Conservation (phyloP, 1,140 invertebrate genomes). For the Lucilia sericata region DNA sequence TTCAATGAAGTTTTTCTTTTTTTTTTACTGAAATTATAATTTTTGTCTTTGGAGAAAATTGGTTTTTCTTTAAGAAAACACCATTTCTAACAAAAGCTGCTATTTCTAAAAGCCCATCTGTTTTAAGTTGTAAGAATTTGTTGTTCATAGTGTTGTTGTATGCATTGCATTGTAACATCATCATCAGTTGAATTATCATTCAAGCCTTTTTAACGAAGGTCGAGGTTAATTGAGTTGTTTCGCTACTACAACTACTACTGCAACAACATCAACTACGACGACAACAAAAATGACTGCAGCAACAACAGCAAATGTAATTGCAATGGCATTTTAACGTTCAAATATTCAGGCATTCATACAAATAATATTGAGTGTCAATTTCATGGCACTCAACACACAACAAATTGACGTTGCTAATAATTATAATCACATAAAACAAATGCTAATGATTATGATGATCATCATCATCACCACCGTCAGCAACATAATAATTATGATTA, state of each 20-base stretch:
- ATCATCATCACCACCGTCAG: neutral
- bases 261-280: neutral
- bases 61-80: too few relatives aligned
- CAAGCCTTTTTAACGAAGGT: conserved; percentile 55
- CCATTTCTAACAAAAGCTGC: too few relatives aligned
- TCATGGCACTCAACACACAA: conserved; percentile 36
- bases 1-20: too few relatives aligned
- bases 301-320: neutral
- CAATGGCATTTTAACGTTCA: conserved; percentile 47
- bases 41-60: too few relatives aligned
- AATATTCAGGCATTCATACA: conserved; percentile 50
- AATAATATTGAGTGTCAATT: conserved; percentile 44
- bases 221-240: conserved; percentile 67
- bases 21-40: too few relatives aligned
- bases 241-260: neutral
- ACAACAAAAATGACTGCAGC: neutral
- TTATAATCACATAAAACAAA: neutral
- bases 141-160: too few relatives aligned
- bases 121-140: neutral
- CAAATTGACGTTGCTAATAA: conserved; percentile 3
- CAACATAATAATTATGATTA: neutral
- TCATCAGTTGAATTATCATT: conserved; percentile 47
- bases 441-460: neutral
- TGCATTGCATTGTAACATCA: neutral
- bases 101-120: conserved; percentile 12